Base-by-base conservation (phyloP, 2,113 vertebrate genomes). In the Montifringilla adamsi region DNA sequence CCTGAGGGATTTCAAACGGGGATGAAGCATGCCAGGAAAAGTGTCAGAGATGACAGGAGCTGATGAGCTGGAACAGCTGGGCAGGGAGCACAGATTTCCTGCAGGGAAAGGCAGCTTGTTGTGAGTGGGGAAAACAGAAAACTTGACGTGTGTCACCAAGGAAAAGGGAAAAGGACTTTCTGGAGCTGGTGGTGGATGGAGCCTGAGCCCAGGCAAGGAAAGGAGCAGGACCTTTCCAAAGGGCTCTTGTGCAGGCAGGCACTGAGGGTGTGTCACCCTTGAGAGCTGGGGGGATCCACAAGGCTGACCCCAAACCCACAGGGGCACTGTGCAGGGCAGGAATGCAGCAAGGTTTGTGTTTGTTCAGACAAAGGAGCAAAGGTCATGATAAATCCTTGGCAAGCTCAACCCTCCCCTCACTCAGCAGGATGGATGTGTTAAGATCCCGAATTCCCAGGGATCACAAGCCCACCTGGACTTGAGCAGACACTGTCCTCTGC, bases 51-150 rank as follows among this genome's bases (percentile, higher is more conserved):
- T 87, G 95, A 84, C 84, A 79, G 88, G 58, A 90, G 24, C 12
- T 58, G 68, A 56, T 73, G 74, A 68, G 69, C 85, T 91, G 92
- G 90, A 96, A 76, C 87, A 79, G 78, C 62, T 79, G 87, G 49
- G 41, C 87, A 53, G 82, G 85, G 85, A 94, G 35, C 27, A 22
- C 44, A 52, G 66, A 3, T 0, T 18, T 70, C 76, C 90, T 85
- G 58, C 30, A 31, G 77, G 78, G 70, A 87, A 43, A 91, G 24
- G 2, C 81, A 75, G 77, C 31, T 77, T 31, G 30, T 19, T 49
- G 50, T 10, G 43, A 70, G 87, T 33, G 74, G n/a, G 41, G 58
- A 62, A 77, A 80, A 33, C 21, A 35, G 39, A 75, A 41, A 47
- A 13, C 4, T 23, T 47, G 62, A n/a, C 58, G 21, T 9, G 75